These are phyloP conservation scores for Lepidocyrtoides sp. DNA, from an alignment of 2,888 invertebrate genomes.

Conservation along the genomic window DNA sequence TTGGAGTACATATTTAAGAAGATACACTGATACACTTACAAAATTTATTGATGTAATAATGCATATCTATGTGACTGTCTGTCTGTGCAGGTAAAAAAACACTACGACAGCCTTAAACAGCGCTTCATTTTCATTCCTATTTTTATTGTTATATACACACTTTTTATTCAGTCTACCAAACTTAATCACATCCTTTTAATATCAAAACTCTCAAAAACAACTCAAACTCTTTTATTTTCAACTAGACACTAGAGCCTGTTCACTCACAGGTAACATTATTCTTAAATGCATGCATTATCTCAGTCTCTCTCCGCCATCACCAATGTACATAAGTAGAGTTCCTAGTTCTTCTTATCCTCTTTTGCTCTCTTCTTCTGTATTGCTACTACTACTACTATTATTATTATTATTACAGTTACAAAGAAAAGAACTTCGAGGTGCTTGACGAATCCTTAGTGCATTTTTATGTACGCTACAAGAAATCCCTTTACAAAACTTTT, in stretches of 20 bases:
- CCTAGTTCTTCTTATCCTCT: conserved; percentile 21
- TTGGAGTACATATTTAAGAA: no score
- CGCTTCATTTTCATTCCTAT: conserved; percentile 18
- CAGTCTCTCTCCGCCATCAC: neutral
- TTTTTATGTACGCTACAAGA: conserved; percentile 65
- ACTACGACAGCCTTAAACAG: neutral
- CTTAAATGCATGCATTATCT: conserved; percentile 61
- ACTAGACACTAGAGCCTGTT: neutral
- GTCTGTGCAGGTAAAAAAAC: neutral
- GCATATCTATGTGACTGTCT: no score
- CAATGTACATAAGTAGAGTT: neutral
- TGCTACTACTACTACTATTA: neutral
- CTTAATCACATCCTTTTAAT: conserved; percentile 35
- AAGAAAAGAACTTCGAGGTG: conserved; percentile 59
- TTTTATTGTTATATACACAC: neutral
- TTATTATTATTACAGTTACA: conserved; percentile 52
- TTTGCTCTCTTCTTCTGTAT: neutral
- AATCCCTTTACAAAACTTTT: conserved; percentile 52
- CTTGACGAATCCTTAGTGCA: conserved; percentile 69
- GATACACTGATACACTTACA: no score
- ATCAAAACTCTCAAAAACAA: conserved; percentile 29
- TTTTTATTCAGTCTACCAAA: neutral
- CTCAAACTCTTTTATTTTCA: conserved; percentile 47
- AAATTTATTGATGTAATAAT: no score
- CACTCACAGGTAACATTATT: conserved; percentile 53